A percentile compares a stretch with the other conserved stretches of the same genome.
These are phyloP conservation scores for Rousettus leschenaultii DNA, from an alignment of 2,113 vertebrate genomes.

Conservation along the genomic window DNA sequence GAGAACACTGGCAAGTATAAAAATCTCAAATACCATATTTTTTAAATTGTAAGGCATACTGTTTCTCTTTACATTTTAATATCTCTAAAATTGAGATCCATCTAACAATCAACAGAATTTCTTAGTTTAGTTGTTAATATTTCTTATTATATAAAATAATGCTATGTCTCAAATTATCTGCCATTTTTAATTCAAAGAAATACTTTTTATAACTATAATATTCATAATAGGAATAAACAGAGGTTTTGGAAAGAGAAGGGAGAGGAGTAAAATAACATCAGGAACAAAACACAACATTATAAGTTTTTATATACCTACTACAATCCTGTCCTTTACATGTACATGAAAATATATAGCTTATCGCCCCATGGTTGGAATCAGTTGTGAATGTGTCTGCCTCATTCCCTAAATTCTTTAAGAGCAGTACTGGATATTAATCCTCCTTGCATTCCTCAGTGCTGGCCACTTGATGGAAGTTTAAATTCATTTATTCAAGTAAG, in stretches of 20 bases:
- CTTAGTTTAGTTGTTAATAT: background rate
- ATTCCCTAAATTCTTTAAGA: background rate
- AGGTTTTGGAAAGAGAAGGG: background rate
- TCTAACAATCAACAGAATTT: background rate
- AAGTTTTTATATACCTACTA: background rate
- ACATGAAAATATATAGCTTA: background rate
- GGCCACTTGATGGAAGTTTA: background rate
- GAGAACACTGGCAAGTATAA: background rate
- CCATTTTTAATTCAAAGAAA: background rate
- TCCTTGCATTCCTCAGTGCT: background rate
- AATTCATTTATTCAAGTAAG: conserved; percentile 31
- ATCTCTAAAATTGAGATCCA: background rate
- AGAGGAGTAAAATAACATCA: background rate
- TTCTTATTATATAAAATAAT: background rate
- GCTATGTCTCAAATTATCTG: background rate
- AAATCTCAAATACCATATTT: background rate
- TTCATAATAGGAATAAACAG: background rate
- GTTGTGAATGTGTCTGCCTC: background rate
- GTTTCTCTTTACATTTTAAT: background rate
- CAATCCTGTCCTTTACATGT: background rate
- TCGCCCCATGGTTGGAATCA: background rate
- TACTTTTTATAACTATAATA: background rate
- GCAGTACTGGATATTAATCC: background rate
- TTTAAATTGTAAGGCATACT: background rate
- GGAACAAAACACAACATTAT: background rate